Percentiles rank a stretch among this genome's conserved stretches.
These are phyloP conservation scores for Helleia helle DNA, from an alignment of 2,888 invertebrate species.

Conservation along the genomic window DNA sequence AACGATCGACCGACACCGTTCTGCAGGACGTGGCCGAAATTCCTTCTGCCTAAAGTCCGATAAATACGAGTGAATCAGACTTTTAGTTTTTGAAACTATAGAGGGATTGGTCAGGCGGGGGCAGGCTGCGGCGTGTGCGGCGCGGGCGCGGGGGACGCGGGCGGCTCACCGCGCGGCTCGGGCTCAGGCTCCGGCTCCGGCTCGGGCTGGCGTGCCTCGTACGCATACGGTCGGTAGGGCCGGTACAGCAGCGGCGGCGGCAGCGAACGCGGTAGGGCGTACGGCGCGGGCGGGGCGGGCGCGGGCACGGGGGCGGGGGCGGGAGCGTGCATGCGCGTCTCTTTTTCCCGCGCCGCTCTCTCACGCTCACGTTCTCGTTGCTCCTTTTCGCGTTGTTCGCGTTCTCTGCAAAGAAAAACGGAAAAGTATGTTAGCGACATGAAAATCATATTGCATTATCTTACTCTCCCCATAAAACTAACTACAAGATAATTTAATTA, in stretches of 20 bases:
- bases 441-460: too few species aligned
- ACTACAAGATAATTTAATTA: too few species aligned
- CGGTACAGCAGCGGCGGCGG: conserved; percentile 42
- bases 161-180: conserved; percentile 19
- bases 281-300: conserved; percentile 34
- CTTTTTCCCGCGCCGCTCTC: conserved; percentile 47
- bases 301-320: conserved; percentile 53
- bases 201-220: conserved; percentile 27
- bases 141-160: conserved; percentile 15
- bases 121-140: conserved; percentile 26
- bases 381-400: conserved; percentile 59
- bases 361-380: conserved; percentile 37
- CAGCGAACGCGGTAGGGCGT: conserved; percentile 23
- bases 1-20: too few species aligned
- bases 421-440: background rate
- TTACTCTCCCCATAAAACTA: too few species aligned
- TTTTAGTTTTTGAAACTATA: conserved; percentile 7
- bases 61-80: background rate
- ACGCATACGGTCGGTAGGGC: conserved; percentile 45
- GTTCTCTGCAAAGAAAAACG: conserved; percentile 31
- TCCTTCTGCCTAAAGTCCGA: background rate
- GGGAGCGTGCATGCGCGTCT: conserved; percentile 59
- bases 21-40: background rate
- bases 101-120: conserved; percentile 19
- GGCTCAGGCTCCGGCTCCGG: conserved; percentile 25